phyloP scores from a whole-genome alignment of 2,888 invertebrate species.

The Apodemia zela region DNA sequence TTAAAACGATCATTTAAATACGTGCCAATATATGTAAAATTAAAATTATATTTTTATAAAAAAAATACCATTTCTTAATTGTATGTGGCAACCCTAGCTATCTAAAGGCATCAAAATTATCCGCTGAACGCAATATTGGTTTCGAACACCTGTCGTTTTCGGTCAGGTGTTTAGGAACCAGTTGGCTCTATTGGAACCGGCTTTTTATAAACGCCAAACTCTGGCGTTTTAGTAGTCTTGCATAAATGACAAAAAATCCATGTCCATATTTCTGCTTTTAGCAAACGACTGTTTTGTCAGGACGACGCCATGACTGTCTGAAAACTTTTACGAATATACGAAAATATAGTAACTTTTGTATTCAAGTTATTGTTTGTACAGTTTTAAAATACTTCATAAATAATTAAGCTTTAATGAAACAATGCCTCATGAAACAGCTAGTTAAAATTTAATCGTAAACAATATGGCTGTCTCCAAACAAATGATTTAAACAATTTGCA shows the following conservation, averaged over 20 bases:
- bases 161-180: constrained; percentile 52
- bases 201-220: constrained; percentile 4
- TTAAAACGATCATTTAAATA: no score
- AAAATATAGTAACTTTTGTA: neutral
- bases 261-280: constrained; percentile 1
- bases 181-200: constrained; percentile 32
- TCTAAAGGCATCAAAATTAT: constrained; percentile 27
- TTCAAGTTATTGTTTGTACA: neutral
- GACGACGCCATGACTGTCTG: neutral
- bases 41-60: neutral
- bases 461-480: constrained; percentile 2
- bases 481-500: neutral
- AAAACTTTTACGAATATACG: neutral
- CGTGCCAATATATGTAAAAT: no score
- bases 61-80: neutral
- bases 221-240: neutral
- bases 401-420: no score
- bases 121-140: constrained; percentile 36
- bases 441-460: neutral
- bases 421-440: neutral
- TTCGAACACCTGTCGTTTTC: constrained; percentile 57
- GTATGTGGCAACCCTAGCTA: neutral
- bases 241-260: neutral
- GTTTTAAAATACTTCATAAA: no score
- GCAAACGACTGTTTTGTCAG: neutral